Base-by-base conservation (phyloP, 2,888 invertebrate genomes). In the Eremobia ochroleuca region DNA sequence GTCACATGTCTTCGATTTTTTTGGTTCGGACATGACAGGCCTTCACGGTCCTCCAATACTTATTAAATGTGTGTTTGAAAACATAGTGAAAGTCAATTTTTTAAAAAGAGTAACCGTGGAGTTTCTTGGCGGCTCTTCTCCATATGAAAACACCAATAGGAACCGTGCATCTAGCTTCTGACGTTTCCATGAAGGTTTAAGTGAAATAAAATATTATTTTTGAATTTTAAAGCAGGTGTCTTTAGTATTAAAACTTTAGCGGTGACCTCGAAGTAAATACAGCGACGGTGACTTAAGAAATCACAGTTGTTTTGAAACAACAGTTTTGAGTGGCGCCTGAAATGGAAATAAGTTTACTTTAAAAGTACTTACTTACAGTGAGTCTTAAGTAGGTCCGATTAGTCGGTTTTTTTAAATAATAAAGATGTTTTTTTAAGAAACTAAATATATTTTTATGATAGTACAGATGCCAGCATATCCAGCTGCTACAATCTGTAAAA, bases 281-380 rank as follows among this genome's bases (percentile, higher is more conserved):
- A 31, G 25, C 15, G 8, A 0, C 8, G n/a, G 31, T n/a, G 15
- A 40, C 21, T 34, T 55, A 34, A 11, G 5, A 71, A 59, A 6
- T n/a, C 8, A 8, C 25, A 13, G 31, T 73, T 31, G 31, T 73
- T 73, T 13, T n/a, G 18, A 40, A 73, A 70, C 40, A 69, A 73
- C 40, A 70, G 18, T n/a, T 59, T 59, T 49, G 18, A 21, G 34
- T 25, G 34, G n/a, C 21, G 28, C 28, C 4, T 21, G 43, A 46
- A 73, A 71, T 58, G 40, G n/a, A 73, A 72, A 58, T 72, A 58
- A 43, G 43, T 43, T 52, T 37, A 52, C 49, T 40, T 40, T 52
- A 11, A 37, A 52, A 73, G 49, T 49, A 49, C 13, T 31, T n/a
- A 64, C n/a, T 28, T 43, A 21, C 11, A 46, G 13, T 34, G 37